Evolutionary conservation across 2,113 vertebrate species (phyloP), one percentile per base, ranked within the genome.

Genomic region (Rhinolophus ferrumequinum): DNA sequence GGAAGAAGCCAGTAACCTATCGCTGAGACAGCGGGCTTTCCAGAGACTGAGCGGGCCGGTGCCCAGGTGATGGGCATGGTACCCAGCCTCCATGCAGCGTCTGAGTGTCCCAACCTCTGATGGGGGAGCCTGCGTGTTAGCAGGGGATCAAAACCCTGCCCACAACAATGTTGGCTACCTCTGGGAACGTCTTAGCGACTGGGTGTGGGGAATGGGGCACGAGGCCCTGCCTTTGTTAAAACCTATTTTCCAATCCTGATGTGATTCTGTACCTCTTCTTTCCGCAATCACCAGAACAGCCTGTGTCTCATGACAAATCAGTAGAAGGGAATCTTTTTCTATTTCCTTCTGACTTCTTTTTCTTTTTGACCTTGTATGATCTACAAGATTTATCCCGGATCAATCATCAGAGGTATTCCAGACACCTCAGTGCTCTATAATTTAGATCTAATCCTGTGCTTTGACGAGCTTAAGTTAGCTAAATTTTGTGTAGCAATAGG

Each of bases 281-380:
- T 18, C 35, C 24, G 35, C 8, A 14, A 12, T 44, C 28, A n/a
- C 28, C 15, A 18, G 50, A 24, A 52, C 41, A 80, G 30, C n/a
- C 35, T 26, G 22, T 1, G 7, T 15, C 35, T 44, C 14, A 4
- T 0, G 6, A n/a, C 0, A 8, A 62, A 60, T 38, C 16, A 14
- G 19, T 67, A 5, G 67, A 83, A 64, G 52, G 50, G 52, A 73
- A 47, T 30, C 11, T 33, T 69, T 95, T 76, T 56, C 9, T 41
- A 24, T 47, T 44, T 67, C 30, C 3, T 50, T 47, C 26, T 30
- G 81, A 82, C 19, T 62, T 70, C 7, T n/a, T 47, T 84, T 62
- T 35, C 30, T 87, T 72, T 58, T 60, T 73, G 88, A n/a, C 30
- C 75, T 79, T 86, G 60, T 80, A 67, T 84, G 64, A 80, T 38